Conservation (phyloP, 1,140 invertebrate species). For the Capitella teleta region DNA sequence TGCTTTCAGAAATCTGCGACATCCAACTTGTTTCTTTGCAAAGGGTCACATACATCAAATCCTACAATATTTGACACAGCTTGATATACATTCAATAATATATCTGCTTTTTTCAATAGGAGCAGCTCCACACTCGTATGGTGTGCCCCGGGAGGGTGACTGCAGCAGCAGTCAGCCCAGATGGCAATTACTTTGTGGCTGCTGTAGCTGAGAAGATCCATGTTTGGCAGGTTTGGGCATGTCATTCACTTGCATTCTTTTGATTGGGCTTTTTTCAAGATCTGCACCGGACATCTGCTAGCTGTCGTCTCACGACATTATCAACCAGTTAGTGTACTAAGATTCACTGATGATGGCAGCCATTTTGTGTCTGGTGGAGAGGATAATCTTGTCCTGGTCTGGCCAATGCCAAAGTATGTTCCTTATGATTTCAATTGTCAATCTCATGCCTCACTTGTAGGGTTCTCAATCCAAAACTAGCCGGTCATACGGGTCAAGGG, state of each 20-base stretch:
- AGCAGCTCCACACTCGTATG: conserved; percentile 48
- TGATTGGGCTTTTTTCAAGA: conserved; percentile 32
- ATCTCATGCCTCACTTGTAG: too few species aligned
- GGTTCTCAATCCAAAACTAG: too few species aligned
- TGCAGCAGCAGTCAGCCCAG: conserved; percentile 54
- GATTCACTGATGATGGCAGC: conserved; percentile 60
- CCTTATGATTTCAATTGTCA: too few species aligned
- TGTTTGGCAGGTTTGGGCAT: conserved; percentile 54
- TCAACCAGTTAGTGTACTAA: conserved; percentile 61
- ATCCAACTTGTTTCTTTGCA: too few species aligned
- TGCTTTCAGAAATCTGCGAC: too few species aligned
- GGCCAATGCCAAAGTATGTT: conserved; percentile 49
- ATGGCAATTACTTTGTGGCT: conserved; percentile 59
- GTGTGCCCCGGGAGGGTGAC: conserved; percentile 66
- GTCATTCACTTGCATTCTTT: background rate
- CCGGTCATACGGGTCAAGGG: too few species aligned
- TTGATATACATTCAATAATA: too few species aligned
- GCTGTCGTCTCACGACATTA: conserved; percentile 63
- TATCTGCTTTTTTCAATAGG: too few species aligned
- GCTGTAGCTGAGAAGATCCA: conserved; percentile 70
- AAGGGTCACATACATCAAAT: too few species aligned
- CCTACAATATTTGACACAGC: too few species aligned
- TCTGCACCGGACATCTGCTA: conserved; percentile 61
- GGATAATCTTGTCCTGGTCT: conserved; percentile 71
- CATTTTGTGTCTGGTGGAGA: conserved; percentile 64